Evolutionary conservation across 1,140 invertebrate species (phyloP), one percentile per base, ranked within the genome.

Genomic region (Diuraphis noxia): DNA sequence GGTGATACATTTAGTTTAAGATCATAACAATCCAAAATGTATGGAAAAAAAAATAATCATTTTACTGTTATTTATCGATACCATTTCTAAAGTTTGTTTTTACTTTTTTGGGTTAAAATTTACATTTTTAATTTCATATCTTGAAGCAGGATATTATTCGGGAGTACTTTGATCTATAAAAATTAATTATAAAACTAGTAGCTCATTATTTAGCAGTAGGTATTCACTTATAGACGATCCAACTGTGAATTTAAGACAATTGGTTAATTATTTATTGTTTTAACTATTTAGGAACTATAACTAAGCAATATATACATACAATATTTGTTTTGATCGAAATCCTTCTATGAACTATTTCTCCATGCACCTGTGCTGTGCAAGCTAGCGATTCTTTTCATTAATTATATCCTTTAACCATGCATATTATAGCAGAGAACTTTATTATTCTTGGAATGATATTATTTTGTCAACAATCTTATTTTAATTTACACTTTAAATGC

Each of bases 401-500:
- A 79, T 34, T 38, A n/a, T n/a, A n/a, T 4, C 9, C 34, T 1
- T 38, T 40, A 81, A 3, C 21, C 21, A 8, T 40, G 36, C 9
- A 5, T 10, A 81, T 23, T 5, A 38, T 1, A 40, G 56, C n/a
- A n/a, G 1, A 6, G 56, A 3, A n/a, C 13, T 72, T 72, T 17
- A n/a, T 72, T 72, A 3, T 81, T 81, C 38, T 81, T 9, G 9
- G 23, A 25, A 81, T 9, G 3, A 81, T 81, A 36, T 72, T 72
- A 13, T 38, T 81, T 81, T 81, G 23, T 40, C 36, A 7, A 38
- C 38, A 36, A 40, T 81, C 38, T 81, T 38, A 81, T 81, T 81
- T 38, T 81, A 81, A 81, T 81, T 81, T 81, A 81, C 36, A 40
- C 36, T 38, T 81, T 81, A 81, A 81, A 38, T 81, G 79, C 79